phyloP scores from a whole-genome alignment of 2,888 invertebrate species.

The Drosophila hamatofila region DNA sequence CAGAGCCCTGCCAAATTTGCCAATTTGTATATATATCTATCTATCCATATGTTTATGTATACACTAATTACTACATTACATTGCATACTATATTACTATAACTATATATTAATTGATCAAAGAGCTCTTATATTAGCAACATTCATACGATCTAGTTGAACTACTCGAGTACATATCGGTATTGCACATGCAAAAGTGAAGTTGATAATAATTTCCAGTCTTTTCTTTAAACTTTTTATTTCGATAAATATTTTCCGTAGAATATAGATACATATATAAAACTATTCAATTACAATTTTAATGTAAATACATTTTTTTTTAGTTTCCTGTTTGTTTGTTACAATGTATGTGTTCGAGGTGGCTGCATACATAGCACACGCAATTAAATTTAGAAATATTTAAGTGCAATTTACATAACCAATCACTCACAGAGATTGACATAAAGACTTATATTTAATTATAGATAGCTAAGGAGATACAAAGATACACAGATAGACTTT shows the following conservation, averaged over 20 bases:
- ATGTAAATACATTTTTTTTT: background rate
- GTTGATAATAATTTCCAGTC: background rate
- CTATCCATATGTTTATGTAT: background rate
- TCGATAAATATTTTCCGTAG: background rate
- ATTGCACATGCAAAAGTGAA: too few species aligned
- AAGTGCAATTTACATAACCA: too few species aligned
- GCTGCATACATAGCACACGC: too few species aligned
- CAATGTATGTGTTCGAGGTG: too few species aligned
- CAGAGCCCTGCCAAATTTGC: constrained; percentile 35
- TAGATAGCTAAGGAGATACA: background rate
- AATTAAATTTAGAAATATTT: constrained; percentile 74
- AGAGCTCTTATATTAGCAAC: too few species aligned
- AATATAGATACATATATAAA: too few species aligned
- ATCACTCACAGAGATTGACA: constrained; percentile 11
- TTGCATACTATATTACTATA: too few species aligned
- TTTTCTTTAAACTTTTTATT: background rate
- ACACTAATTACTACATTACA: too few species aligned
- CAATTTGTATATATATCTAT: constrained; percentile 1
- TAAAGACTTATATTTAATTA: background rate
- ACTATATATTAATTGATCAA: too few species aligned
- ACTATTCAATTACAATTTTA: background rate
- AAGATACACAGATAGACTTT: background rate
- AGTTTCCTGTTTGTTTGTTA: too few species aligned
- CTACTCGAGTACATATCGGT: background rate
- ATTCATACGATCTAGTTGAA: too few species aligned